These are phyloP conservation scores for Dicrurus megarhynchus DNA, from an alignment of 2,113 vertebrate genomes.

Conservation along the genomic window DNA sequence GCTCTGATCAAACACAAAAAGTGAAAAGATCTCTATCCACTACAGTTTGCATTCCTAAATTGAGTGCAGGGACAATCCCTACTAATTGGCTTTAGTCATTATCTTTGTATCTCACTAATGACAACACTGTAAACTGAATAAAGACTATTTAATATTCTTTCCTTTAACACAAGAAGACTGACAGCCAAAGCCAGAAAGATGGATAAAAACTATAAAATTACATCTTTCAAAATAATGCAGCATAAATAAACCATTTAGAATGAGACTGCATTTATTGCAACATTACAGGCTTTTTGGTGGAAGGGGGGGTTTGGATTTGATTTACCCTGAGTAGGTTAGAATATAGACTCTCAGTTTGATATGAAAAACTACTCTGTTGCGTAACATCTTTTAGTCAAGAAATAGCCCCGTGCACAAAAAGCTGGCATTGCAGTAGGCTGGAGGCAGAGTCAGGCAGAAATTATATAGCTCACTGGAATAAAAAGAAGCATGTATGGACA, in stretches of 20 bases:
- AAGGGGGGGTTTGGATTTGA: conserved; percentile 69
- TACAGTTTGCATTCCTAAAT: neutral
- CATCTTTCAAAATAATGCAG: conserved; percentile 68
- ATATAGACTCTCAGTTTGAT: conserved; percentile 70
- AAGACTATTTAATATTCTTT: conserved; percentile 63
- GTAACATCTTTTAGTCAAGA: conserved; percentile 57
- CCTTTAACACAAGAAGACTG: conserved; percentile 65
- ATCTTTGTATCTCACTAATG: conserved; percentile 42
- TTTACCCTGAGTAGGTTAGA: conserved; percentile 81
- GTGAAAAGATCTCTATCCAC: neutral
- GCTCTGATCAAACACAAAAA: neutral
- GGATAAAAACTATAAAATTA: conserved; percentile 67
- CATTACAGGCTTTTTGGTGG: conserved; percentile 81
- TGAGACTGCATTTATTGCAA: conserved; percentile 77
- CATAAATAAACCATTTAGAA: conserved; percentile 76
- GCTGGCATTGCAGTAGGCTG: conserved; percentile 68
- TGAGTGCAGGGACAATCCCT: neutral
- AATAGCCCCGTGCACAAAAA: conserved; percentile 64
- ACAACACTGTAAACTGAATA: conserved; percentile 53
- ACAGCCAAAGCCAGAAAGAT: conserved; percentile 71
- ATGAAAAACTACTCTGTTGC: conserved; percentile 59
- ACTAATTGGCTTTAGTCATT: conserved; percentile 25
- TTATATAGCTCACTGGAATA: neutral
- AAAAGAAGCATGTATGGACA: neutral
- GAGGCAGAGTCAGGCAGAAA: conserved; percentile 43